phyloP scores from a whole-genome alignment of 2,888 invertebrate species.

The Chrysotoxum bicinctum region DNA sequence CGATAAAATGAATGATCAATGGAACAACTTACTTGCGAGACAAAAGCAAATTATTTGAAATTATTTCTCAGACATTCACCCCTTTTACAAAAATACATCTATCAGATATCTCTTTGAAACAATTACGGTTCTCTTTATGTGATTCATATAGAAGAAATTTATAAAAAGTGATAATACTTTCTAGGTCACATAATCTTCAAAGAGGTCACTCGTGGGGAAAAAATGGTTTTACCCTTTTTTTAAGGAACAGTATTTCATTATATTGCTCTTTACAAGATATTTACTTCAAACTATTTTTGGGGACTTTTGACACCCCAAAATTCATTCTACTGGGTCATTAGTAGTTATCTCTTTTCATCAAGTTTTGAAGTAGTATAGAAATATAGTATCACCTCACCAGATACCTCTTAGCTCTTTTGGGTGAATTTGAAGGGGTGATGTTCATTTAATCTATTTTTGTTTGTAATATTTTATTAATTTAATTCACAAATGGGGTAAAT shows the following conservation, averaged over 20 bases:
- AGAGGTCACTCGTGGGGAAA: not conserved
- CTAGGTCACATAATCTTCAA: too few species aligned
- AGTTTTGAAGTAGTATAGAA: too few species aligned
- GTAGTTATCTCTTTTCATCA: too few species aligned
- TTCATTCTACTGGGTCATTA: too few species aligned
- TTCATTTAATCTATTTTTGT: not conserved
- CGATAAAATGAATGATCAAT: not conserved
- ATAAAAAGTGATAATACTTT: too few species aligned
- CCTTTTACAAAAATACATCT: not conserved
- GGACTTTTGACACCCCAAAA: too few species aligned
- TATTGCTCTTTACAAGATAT: not conserved
- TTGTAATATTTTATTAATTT: not conserved
- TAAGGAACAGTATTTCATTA: too few species aligned
- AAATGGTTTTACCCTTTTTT: not conserved
- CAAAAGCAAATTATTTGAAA: conserved; percentile 37
- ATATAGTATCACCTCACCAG: too few species aligned
- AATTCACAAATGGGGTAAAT: not conserved
- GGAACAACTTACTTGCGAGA: conserved; percentile 65
- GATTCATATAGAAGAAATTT: not conserved
- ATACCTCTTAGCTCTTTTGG: too few species aligned
- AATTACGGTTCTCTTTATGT: not conserved
- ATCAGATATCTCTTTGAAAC: not conserved
- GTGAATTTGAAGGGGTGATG: not conserved
- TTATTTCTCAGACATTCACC: not conserved
- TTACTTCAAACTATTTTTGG: conserved; percentile 42